phyloP scores from a whole-genome alignment of 37 sponge, comb jelly and placozoan genomes.

The Haliclona indistincta region DNA sequence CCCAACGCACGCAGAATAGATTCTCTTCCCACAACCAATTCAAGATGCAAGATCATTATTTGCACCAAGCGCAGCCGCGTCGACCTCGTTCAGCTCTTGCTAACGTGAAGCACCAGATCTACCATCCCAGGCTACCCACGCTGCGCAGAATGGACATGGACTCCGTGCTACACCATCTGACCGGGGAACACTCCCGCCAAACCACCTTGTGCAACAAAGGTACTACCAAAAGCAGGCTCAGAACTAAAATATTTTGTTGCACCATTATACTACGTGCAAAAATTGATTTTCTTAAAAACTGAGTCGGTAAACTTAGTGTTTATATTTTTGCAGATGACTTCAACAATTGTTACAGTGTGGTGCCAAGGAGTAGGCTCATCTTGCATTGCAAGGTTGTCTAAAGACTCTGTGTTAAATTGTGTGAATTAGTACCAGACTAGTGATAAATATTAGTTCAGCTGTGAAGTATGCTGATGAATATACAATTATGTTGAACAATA shows the following conservation, averaged over 20 bases:
- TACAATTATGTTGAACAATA: too few species aligned
- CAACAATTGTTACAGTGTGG: background rate
- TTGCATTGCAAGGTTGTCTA: slow-evolving; percentile 24
- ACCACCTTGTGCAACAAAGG: slow-evolving; percentile 65
- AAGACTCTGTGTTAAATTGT: background rate
- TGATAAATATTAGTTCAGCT: too few species aligned
- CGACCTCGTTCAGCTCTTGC: slow-evolving; percentile 60
- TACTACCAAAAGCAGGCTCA: background rate
- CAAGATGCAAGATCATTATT: too few species aligned
- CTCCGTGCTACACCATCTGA: slow-evolving; percentile 48
- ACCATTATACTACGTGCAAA: background rate
- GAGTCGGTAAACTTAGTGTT: background rate
- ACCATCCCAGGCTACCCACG: slow-evolving; percentile 83
- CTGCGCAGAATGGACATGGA: slow-evolving; percentile 89
- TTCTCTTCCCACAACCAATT: too few species aligned
- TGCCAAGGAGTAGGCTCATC: background rate
- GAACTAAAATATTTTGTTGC: background rate
- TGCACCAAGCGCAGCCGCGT: too few species aligned
- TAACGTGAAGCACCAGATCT: slow-evolving; percentile 73
- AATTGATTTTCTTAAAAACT: background rate
- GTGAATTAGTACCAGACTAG: background rate
- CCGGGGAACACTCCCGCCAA: slow-evolving; percentile 73
- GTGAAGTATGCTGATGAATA: too few species aligned
- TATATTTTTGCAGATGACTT: slow-evolving; percentile 13
- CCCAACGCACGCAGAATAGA: too few species aligned